phyloP scores from a whole-genome alignment of 2,113 vertebrate species.

The Peucedramus taeniatus region DNA sequence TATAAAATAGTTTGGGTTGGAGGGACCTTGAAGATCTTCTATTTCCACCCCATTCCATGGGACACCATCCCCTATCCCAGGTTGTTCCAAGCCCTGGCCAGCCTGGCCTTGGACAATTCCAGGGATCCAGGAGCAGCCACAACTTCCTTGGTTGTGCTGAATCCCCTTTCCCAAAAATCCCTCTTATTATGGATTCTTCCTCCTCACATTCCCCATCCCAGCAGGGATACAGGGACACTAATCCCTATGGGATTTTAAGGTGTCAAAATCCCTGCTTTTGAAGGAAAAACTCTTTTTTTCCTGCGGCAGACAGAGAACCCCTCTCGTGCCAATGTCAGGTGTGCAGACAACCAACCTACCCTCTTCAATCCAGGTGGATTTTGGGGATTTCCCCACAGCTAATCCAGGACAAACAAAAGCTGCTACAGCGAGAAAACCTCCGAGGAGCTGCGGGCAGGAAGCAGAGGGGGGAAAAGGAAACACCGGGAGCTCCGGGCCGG shows the following conservation, averaged over 20 bases:
- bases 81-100: neutral
- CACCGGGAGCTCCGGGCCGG: accelerated
- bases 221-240: neutral
- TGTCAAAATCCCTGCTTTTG: too few relatives aligned
- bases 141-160: accelerated
- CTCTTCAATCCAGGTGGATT: neutral
- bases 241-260: accelerated
- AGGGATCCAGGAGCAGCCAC: neutral
- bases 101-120: neutral
- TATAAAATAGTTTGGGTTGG: neutral
- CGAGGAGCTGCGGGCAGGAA: accelerated
- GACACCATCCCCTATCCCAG: too few relatives aligned
- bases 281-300: neutral
- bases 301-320: accelerated
- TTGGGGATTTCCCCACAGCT: neutral
- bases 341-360: accelerated
- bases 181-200: neutral
- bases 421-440: accelerated
- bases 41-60: neutral
- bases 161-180: neutral
- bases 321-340: accelerated
- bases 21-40: too few relatives aligned
- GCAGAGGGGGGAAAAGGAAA: accelerated
- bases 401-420: neutral
- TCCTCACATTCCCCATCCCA: neutral